phyloP scores from a whole-genome alignment of 2,113 vertebrate species.

The Panthera tigris region DNA sequence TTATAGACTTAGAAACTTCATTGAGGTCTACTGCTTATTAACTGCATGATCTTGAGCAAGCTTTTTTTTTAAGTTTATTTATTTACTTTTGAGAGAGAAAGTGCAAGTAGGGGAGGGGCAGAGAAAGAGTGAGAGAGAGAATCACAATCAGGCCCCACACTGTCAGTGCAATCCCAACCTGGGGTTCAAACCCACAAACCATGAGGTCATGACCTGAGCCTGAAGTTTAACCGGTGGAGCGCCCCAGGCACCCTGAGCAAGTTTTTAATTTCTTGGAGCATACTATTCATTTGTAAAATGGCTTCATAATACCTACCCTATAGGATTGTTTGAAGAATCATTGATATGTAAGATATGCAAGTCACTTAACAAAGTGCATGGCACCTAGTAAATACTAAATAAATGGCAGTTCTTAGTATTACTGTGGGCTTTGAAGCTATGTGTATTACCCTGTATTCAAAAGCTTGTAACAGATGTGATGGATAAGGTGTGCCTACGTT shows the following conservation, averaged over 20 bases:
- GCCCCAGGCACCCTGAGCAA: not conserved
- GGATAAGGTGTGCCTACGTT: not conserved
- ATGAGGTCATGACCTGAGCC: too few species aligned
- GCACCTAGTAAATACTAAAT: not conserved
- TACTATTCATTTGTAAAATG: constrained; percentile 34
- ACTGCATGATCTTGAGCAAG: not conserved
- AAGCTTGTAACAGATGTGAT: not conserved
- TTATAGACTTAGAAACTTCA: constrained; percentile 19
- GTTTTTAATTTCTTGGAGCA: constrained; percentile 18
- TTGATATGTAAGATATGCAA: not conserved
- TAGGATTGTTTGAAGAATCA: constrained; percentile 7
- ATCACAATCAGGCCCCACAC: too few species aligned
- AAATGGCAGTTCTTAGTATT: not conserved
- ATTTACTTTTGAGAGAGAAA: too few species aligned
- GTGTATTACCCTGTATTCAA: not conserved
- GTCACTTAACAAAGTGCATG: not conserved
- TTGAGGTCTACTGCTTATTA: not conserved
- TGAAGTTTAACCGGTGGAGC: too few species aligned
- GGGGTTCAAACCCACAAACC: too few species aligned
- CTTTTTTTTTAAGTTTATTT: not conserved
- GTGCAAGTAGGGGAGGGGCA: too few species aligned
- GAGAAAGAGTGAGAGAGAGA: too few species aligned
- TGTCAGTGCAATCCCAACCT: too few species aligned
- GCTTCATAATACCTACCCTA: not conserved
- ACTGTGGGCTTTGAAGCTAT: not conserved